These are phyloP conservation scores for Coregonus clupeaformis DNA, from an alignment of 2,113 vertebrate genomes.

Conservation along the genomic window DNA sequence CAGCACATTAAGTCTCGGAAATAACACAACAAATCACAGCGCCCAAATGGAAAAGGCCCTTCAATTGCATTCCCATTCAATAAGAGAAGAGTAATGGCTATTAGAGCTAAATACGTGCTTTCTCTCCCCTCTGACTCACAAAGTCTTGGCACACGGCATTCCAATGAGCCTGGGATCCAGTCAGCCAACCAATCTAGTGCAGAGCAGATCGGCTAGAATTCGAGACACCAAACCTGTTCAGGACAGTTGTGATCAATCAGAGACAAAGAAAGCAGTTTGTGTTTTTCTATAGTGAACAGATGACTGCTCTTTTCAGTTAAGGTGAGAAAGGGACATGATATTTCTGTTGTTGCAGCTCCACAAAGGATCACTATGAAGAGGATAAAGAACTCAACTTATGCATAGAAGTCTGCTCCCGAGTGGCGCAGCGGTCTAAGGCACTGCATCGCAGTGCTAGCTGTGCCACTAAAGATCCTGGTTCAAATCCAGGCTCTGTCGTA, in stretches of 20 bases:
- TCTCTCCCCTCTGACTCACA: slow-evolving; percentile 19
- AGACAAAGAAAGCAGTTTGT: background rate
- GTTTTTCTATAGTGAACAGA: too few species aligned
- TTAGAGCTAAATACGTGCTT: slow-evolving; percentile 46
- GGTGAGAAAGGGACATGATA: slow-evolving; percentile 2
- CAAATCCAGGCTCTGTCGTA: too few species aligned
- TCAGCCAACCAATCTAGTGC: background rate
- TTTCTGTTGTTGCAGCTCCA: background rate
- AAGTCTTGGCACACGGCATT: slow-evolving; percentile 27
- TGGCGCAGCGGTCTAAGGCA: too few species aligned
- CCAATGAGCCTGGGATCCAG: slow-evolving; percentile 11
- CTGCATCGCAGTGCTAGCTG: too few species aligned
- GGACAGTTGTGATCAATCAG: background rate
- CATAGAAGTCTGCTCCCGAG: too few species aligned
- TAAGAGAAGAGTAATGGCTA: slow-evolving; percentile 56
- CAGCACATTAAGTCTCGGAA: slow-evolving; percentile 63
- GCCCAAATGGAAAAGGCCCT: slow-evolving; percentile 45
- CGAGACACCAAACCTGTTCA: background rate
- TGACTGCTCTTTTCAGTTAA: background rate
- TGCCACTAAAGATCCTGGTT: too few species aligned
- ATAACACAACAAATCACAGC: slow-evolving; percentile 66
- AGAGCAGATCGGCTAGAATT: background rate
- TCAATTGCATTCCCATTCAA: slow-evolving; percentile 56
- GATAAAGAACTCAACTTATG: background rate
- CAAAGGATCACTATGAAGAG: background rate